Evolutionary conservation across 2,113 vertebrate species (phyloP).

Genomic region (Athene noctua): DNA sequence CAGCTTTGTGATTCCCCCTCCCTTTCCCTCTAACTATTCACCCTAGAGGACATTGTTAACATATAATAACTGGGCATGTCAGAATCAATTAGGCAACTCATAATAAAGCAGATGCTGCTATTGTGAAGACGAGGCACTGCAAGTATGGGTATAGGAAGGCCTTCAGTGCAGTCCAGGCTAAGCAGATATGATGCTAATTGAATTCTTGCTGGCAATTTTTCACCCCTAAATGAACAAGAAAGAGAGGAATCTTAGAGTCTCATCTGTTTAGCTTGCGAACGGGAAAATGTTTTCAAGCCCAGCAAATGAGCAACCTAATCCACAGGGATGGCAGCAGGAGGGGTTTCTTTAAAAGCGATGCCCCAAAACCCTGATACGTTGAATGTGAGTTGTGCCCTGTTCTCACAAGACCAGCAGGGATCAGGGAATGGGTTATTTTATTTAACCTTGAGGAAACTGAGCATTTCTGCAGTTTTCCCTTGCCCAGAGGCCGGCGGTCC

Average conservation of each 20-base stretch:
- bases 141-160: slow-evolving; percentile 43
- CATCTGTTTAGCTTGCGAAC: slow-evolving; percentile 67
- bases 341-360: background rate
- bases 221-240: slow-evolving; percentile 87
- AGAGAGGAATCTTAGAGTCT: slow-evolving; percentile 67
- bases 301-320: slow-evolving; percentile 67
- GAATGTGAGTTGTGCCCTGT: background rate
- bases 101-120: slow-evolving; percentile 79
- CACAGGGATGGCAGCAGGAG: background rate
- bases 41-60: background rate
- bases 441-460: background rate
- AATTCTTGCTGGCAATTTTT: slow-evolving; percentile 82
- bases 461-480: background rate
- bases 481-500: background rate
- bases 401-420: background rate
- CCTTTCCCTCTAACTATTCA: background rate
- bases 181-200: slow-evolving; percentile 81
- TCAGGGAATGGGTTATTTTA: background rate
- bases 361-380: no score
- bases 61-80: slow-evolving; percentile 56
- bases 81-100: slow-evolving; percentile 84
- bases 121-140: background rate
- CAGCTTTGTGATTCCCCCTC: background rate
- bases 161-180: slow-evolving; percentile 14
- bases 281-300: slow-evolving; percentile 51